These are phyloP conservation scores for Athalia rosae DNA, from an alignment of 2,888 invertebrate species.

Conservation along the genomic window DNA sequence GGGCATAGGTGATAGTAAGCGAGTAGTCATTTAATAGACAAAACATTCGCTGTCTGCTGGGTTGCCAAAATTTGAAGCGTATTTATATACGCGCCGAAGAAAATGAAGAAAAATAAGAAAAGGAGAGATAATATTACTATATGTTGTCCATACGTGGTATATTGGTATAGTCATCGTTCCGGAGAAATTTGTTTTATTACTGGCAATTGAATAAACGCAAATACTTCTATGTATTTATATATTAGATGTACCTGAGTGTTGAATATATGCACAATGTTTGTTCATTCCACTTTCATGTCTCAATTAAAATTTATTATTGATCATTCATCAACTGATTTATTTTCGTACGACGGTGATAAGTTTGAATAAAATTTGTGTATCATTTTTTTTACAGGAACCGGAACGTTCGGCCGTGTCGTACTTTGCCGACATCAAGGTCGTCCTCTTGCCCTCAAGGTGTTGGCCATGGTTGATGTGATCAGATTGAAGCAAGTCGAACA, in stretches of 20 bases:
- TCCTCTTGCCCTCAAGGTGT: conserved; percentile 89
- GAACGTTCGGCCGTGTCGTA: conserved; percentile 97
- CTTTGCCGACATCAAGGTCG: conserved; percentile 88
- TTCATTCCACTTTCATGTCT: no score
- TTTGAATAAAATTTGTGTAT: no score
- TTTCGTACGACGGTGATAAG: no score
- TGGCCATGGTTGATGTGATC: conserved; percentile 95
- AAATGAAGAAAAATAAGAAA: no score
- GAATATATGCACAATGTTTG: no score
- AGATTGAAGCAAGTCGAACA: conserved; percentile 97
- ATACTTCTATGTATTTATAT: no score
- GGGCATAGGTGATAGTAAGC: conserved; percentile 4
- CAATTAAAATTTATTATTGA: no score
- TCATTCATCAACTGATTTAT: no score
- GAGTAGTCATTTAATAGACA: conserved; percentile 44
- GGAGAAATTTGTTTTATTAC: not conserved
- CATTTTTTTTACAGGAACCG: conserved; percentile 82
- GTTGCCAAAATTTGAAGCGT: conserved; percentile 42
- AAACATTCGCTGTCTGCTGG: conserved; percentile 39
- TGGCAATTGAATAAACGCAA: not conserved
- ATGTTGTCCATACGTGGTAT: no score
- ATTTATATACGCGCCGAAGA: conserved; percentile 33
- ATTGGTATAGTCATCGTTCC: no score
- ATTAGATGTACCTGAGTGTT: no score
- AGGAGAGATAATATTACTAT: no score